Base-by-base conservation (phyloP, 2,797 vertebrate species). In the Merluccius polli region DNA sequence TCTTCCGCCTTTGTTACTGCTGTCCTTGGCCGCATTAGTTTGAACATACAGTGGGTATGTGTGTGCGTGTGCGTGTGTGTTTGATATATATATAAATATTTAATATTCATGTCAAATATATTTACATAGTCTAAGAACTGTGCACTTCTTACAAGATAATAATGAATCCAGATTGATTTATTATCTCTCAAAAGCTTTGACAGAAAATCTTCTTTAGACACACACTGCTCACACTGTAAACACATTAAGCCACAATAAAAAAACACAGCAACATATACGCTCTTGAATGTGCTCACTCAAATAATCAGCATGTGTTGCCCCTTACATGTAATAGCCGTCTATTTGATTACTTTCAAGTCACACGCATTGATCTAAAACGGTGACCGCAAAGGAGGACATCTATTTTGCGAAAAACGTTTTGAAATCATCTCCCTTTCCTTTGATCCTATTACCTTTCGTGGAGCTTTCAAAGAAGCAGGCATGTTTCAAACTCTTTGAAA, bases 401-500 rank as follows among this genome's bases (percentile, higher is more conserved):
- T 65, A 10, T 5, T 65, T 65, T 12, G 1, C 59, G 0, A 27
- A n/a, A 52, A 21, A 9, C 21, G 7, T 9, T 10, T 24, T 59
- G 44, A 59, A n/a, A 24, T 59, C 59, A 65, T 65, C 24, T 27
- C 24, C 24, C 12, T 65, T 65, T 65, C 2, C 24, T 65, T 65
- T 65, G n/a, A 65, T 24, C 59, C 59, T 12, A 65, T 65, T 27
- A 65, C 59, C 59, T 65, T 27, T 65, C n/a, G 59, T 65, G 9
- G 11, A 65, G 67, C 13, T 69, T 31, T 30, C 31, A 9, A 32
- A 69, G 29, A 32, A 4, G 24, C 24, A 27, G 30, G 30, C 29
- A 32, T 32, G 67, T 32, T 68, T 68, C 24, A 29, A 16, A 68
- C 52, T 41, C 27, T 41, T 67, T 68, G 74, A 59, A 70, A 52